A percentile compares a stretch with the other conserved stretches of the same genome.
These are phyloP conservation scores for Helicolenus hilgendorfi DNA, from an alignment of 2,797 vertebrate species.

Conservation along the genomic window DNA sequence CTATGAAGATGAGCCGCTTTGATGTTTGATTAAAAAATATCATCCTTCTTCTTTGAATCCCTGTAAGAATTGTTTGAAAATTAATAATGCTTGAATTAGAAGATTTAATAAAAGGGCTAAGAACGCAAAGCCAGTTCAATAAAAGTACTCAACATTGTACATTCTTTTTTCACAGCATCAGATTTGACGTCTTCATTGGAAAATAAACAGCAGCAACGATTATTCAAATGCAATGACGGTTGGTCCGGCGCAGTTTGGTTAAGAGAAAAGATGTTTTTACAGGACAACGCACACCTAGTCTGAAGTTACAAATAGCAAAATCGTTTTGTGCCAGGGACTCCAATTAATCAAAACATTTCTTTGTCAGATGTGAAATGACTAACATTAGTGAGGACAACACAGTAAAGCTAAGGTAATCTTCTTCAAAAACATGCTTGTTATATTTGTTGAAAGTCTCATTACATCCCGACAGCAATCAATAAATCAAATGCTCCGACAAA, in stretches of 20 bases:
- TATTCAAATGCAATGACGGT: slow-evolving; percentile 31
- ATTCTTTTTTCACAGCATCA: background rate
- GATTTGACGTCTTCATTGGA: slow-evolving; percentile 46
- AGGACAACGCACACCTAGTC: background rate
- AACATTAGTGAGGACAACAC: slow-evolving; percentile 54
- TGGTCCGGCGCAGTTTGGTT: background rate
- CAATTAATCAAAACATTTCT: slow-evolving; percentile 71
- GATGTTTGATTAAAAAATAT: slow-evolving; percentile 86
- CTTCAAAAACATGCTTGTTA: too few species aligned
- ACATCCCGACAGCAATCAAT: too few species aligned
- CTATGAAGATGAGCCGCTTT: slow-evolving; percentile 82
- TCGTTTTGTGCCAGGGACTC: slow-evolving; percentile 46
- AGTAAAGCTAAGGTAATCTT: background rate
- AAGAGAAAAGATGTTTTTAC: background rate
- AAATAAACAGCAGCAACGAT: slow-evolving; percentile 26
- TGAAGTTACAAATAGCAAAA: slow-evolving; percentile 7
- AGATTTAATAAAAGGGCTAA: slow-evolving; percentile 58
- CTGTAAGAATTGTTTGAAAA: slow-evolving; percentile 73
- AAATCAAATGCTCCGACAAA: too few species aligned
- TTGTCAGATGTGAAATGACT: slow-evolving; percentile 71
- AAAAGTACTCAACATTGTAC: slow-evolving; percentile 14
- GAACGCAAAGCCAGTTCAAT: slow-evolving; percentile 35
- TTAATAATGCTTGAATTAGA: slow-evolving; percentile 73
- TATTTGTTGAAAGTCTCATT: too few species aligned
- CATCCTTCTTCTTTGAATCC: slow-evolving; percentile 60